Conservation (phyloP, 2,113 vertebrate genomes). For the Phasianus colchicus region DNA sequence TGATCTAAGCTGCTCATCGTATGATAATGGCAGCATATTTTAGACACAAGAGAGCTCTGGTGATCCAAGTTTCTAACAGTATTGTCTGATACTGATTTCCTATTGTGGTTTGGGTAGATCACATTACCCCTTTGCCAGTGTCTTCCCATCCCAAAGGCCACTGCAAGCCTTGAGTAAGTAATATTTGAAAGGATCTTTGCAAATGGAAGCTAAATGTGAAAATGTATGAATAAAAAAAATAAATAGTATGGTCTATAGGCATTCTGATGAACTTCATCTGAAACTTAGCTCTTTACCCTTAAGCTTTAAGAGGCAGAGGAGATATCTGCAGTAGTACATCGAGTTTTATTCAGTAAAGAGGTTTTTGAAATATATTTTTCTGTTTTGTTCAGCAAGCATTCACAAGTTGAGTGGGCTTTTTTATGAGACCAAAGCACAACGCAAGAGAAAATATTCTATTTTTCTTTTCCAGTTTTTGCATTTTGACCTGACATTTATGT, state of each 20-base stretch:
- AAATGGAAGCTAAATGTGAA: neutral
- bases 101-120: neutral
- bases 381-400: neutral
- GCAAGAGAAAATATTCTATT: neutral
- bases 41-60: neutral
- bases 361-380: neutral
- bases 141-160: neutral
- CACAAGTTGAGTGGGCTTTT: neutral
- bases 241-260: neutral
- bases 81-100: neutral
- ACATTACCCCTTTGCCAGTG: neutral
- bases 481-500: slow-evolving; percentile 44
- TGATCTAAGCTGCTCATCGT: neutral
- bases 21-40: neutral
- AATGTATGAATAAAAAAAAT: neutral
- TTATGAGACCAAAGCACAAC: neutral
- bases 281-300: neutral
- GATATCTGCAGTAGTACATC: neutral
- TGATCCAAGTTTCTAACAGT: neutral
- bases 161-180: neutral
- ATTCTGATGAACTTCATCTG: neutral
- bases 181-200: slow-evolving; percentile 20
- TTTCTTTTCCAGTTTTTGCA: neutral
- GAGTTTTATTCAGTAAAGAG: slow-evolving; percentile 17
- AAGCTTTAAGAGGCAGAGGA: neutral